These are phyloP conservation scores for Phylloscopus trochiloides DNA, from an alignment of 2,113 vertebrate species.

Conservation along the genomic window DNA sequence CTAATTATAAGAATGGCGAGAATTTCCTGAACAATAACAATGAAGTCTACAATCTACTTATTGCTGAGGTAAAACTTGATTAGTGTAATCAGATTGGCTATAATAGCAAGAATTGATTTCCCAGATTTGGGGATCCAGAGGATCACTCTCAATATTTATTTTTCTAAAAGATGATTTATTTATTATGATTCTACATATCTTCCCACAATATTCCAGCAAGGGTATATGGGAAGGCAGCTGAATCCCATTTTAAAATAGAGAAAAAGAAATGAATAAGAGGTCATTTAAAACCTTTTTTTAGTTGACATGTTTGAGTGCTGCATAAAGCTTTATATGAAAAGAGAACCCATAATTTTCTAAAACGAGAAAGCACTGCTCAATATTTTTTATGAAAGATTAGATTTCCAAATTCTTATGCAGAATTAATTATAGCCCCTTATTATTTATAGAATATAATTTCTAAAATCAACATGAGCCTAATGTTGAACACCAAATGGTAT, in stretches of 20 bases:
- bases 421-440: background rate
- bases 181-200: background rate
- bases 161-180: background rate
- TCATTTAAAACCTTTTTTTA: background rate
- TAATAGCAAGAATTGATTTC: background rate
- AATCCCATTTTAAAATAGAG: background rate
- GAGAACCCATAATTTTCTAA: background rate
- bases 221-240: background rate
- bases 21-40: background rate
- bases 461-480: background rate
- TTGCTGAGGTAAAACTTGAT: background rate
- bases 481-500: background rate
- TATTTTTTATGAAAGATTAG: background rate
- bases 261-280: background rate
- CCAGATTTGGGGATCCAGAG: background rate
- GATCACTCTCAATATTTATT: background rate
- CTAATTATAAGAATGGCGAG: background rate
- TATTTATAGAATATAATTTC: constrained; percentile 13
- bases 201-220: background rate
- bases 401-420: background rate
- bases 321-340: background rate
- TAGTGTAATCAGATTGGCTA: background rate
- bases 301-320: background rate
- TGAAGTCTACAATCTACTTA: background rate
- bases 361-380: background rate